These are phyloP conservation scores for Eurois occulta DNA, from an alignment of 2,888 invertebrate species.

Conservation along the genomic window DNA sequence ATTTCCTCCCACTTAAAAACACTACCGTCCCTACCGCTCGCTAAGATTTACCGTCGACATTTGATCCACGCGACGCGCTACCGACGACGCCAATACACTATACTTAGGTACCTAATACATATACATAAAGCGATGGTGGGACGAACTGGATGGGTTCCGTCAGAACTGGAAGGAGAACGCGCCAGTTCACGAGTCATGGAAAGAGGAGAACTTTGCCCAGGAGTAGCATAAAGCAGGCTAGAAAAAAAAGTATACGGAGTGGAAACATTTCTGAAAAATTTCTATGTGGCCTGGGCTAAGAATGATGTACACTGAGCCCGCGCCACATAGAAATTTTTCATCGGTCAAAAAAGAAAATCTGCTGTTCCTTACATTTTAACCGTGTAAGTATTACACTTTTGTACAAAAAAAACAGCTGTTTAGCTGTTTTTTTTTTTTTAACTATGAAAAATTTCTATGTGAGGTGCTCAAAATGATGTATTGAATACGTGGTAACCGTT, in stretches of 20 bases:
- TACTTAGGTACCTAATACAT: background rate
- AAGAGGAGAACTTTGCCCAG: background rate
- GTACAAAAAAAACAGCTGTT: too few species aligned
- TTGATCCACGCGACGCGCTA: slow-evolving; percentile 60
- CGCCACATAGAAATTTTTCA: too few species aligned
- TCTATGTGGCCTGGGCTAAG: too few species aligned
- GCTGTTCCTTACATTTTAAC: too few species aligned
- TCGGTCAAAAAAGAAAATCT: too few species aligned
- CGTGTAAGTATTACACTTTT: too few species aligned
- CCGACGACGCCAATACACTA: slow-evolving; percentile 51
- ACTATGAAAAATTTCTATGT: too few species aligned
- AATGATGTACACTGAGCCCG: too few species aligned
- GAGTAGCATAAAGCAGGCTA: background rate
- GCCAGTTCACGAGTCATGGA: background rate
- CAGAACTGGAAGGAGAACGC: background rate
- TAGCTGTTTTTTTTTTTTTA: too few species aligned
- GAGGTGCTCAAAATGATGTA: too few species aligned
- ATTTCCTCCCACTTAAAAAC: background rate
- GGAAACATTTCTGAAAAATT: too few species aligned
- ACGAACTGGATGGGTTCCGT: background rate
- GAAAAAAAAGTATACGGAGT: background rate
- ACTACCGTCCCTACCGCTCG: slow-evolving; percentile 52
- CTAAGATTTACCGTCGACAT: slow-evolving; percentile 60
- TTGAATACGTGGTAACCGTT: too few species aligned
- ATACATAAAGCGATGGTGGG: background rate